Evolutionary conservation across 2,888 invertebrate species (phyloP).

Genomic region (Phlogophora meticulosa): DNA sequence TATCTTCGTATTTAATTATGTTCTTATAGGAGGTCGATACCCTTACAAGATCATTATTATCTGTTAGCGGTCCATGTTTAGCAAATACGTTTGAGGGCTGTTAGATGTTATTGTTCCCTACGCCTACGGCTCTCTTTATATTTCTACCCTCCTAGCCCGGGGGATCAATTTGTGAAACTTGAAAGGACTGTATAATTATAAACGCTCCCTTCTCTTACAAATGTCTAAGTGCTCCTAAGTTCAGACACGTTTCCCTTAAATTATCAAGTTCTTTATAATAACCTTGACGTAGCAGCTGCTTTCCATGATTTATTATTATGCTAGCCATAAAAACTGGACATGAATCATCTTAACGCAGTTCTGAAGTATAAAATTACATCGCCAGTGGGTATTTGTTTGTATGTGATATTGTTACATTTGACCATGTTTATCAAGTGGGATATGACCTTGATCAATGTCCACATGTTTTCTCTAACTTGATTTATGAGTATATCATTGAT

Average conservation of each 20-base stretch:
- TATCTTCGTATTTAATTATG: constrained; percentile 2
- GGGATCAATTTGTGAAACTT: constrained; percentile 55
- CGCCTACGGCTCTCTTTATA: constrained; percentile 17
- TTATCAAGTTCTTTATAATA: constrained; percentile 14
- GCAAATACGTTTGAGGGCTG: constrained; percentile 18
- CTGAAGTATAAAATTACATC: constrained; percentile 20
- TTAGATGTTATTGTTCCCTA: constrained; percentile 25
- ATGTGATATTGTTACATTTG: constrained; percentile 38
- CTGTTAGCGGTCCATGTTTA: not conserved
- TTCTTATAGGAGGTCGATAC: constrained; percentile 18
- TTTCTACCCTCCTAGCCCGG: constrained; percentile 30
- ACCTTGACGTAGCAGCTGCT: constrained; percentile 21
- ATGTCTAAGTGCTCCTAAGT: constrained; percentile 48
- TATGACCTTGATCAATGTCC: constrained; percentile 47
- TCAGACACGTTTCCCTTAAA: constrained; percentile 11
- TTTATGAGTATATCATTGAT: constrained; percentile 18
- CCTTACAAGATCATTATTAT: constrained; percentile 22
- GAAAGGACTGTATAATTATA: constrained; percentile 55
- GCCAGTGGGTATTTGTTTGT: constrained; percentile 41
- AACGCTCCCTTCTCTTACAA: constrained; percentile 42
- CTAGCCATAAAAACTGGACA: constrained; percentile 13
- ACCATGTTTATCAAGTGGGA: constrained; percentile 38
- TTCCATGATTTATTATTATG: constrained; percentile 22
- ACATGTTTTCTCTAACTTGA: constrained; percentile 19
- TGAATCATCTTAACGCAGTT: constrained; percentile 8